Conservation (phyloP, 1,140 invertebrate species). For the Scaptomyza pallida region DNA sequence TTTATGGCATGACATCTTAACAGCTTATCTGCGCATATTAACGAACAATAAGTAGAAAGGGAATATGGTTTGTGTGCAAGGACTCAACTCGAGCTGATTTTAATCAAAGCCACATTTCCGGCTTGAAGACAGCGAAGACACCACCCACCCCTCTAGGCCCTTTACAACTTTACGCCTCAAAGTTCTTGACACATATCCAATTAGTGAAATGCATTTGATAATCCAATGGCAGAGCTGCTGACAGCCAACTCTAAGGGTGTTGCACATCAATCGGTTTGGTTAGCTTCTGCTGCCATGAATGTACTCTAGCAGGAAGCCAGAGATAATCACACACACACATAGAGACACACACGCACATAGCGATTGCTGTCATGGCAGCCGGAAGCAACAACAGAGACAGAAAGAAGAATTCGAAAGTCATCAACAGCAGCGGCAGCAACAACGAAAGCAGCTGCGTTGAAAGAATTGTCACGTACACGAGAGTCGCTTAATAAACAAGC, state of each 20-base stretch:
- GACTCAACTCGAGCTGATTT: conserved; percentile 21
- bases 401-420: conserved; percentile 1
- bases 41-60: conserved; percentile 12
- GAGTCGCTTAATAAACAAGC: conserved; percentile 47
- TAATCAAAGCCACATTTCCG: conserved; percentile 44
- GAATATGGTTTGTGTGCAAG: conserved; percentile 1
- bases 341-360: too few relatives aligned
- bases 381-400: conserved; percentile 7
- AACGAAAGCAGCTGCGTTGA: conserved; percentile 26
- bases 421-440: background rate
- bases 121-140: too few relatives aligned
- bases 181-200: conserved; percentile 49
- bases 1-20: background rate
- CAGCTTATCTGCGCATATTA: conserved; percentile 23
- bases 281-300: conserved; percentile 9
- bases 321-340: conserved; percentile 41
- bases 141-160: too few relatives aligned
- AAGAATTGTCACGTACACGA: conserved; percentile 57
- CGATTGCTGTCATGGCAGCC: conserved; percentile 23
- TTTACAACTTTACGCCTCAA: conserved; percentile 5
- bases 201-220: conserved; percentile 52
- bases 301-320: conserved; percentile 25
- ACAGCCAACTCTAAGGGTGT: conserved; percentile 15
- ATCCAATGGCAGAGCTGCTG: conserved; percentile 19
- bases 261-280: conserved; percentile 33